Evolutionary conservation across 1,140 invertebrate genomes (phyloP), one percentile per base, ranked within the genome.

Genomic region (Eubasilissa regina): DNA sequence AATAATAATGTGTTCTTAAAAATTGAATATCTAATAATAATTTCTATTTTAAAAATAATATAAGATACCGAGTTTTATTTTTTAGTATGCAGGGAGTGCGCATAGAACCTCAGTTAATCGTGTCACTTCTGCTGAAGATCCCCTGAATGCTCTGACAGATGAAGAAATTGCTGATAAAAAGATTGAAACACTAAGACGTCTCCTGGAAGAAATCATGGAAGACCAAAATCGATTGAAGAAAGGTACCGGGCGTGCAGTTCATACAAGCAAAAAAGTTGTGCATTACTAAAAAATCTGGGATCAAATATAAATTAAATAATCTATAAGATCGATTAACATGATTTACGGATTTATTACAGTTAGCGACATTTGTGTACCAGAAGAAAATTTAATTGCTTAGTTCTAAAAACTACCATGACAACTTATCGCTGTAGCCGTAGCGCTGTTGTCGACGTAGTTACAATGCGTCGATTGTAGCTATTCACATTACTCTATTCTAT

Each of bases 131-230:
- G 35, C 15, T 17, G 83, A 75, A 51, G 66, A 83, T 8, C 75
- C 25, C 60, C 21, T 11, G 15, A 48, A 48, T 11, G 1, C 7
- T 17, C 15, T 56, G 25, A 35, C 81, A 35, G 62, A 79, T 35
- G 21, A 81, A 81, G 15, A 82, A 47, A 25, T 64, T 3, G 81
- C 81, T 43, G 70, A 80, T 3, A 78, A 68, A 44, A 82, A 80
- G 77, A 73, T 82, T 12, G 68, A 82, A 9, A 44, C 72, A 9
- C 60, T 82, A 3, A 53, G 72, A 44, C 35, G 47, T 19, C 25
- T 82, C 0, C 43, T 82, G n/a, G 25, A 68, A 12, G 78, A 82
- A 48, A 80, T 82, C n/a, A 77, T 80, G 72, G 75, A 79, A 51
- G 81, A 82, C 6, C 66, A 80, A 43, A 78, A 79, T 13, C 43